A percentile compares a stretch with the other conserved stretches of the same genome.
Evolutionary conservation across 2,113 vertebrate species (phyloP).

Genomic region (Sciurus niger): DNA sequence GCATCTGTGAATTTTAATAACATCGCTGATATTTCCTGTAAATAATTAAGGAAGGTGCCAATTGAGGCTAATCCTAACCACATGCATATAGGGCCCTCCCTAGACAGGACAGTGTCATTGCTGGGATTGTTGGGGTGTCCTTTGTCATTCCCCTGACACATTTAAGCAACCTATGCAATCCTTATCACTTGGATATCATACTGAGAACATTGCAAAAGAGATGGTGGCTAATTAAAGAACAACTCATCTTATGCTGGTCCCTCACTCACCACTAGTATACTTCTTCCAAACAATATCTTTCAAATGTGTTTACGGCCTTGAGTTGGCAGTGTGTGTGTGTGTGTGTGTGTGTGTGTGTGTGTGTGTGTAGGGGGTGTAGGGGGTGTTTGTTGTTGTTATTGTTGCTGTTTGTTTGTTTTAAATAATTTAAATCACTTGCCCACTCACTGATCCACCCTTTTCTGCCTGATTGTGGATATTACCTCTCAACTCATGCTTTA

Average conservation of each 20-base stretch:
- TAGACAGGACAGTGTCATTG: background rate
- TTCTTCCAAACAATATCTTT: background rate
- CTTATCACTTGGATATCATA: background rate
- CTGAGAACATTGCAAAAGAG: background rate
- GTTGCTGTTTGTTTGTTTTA: background rate
- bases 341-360: background rate
- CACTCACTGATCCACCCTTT: background rate
- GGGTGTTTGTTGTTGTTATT: background rate
- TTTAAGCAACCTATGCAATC: background rate
- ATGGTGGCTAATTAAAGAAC: background rate
- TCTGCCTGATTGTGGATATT: background rate
- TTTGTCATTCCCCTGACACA: background rate
- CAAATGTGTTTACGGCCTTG: background rate
- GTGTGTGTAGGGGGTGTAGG: background rate
- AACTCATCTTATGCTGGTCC: too few relatives aligned
- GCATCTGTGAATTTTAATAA: conserved; percentile 60
- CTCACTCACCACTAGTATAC: background rate
- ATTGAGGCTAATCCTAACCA: background rate
- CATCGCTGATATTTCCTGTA: conserved; percentile 19
- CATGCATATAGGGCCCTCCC: background rate
- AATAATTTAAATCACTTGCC: background rate
- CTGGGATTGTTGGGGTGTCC: background rate
- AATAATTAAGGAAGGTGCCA: conserved; percentile 45
- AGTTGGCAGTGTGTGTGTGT: background rate
- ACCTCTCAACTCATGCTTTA: background rate